These are phyloP conservation scores for Phyto melanocephala DNA, from an alignment of 2,888 invertebrate species.

Conservation along the genomic window DNA sequence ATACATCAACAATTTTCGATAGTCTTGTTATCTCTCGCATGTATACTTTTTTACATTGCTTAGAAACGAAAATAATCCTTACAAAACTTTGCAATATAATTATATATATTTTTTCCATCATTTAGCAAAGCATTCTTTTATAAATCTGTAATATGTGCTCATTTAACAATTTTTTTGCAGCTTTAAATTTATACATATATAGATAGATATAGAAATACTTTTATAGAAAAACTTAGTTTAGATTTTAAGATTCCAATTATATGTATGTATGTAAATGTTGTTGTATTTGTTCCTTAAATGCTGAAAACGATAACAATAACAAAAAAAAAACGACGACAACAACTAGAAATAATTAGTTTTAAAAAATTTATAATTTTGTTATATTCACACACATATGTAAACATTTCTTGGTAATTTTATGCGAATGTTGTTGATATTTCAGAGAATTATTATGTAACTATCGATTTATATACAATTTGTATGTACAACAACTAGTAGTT, in stretches of 20 bases:
- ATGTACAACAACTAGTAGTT: neutral
- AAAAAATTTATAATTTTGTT: too few relatives aligned
- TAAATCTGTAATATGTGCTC: neutral
- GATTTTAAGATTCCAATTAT: slow-evolving; percentile 31
- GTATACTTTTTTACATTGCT: too few relatives aligned
- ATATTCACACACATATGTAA: too few relatives aligned
- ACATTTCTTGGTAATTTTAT: slow-evolving; percentile 22
- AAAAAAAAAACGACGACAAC: neutral
- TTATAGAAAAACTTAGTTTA: slow-evolving; percentile 40
- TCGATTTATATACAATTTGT: slow-evolving; percentile 40
- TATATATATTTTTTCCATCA: too few relatives aligned
- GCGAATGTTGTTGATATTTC: slow-evolving; percentile 36
- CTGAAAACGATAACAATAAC: slow-evolving; percentile 12
- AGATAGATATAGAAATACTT: slow-evolving; percentile 12
- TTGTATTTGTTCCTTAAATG: slow-evolving; percentile 37
- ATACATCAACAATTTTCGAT: too few relatives aligned
- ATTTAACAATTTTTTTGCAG: slow-evolving; percentile 47
- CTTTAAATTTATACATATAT: slow-evolving; percentile 6
- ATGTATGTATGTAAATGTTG: neutral
- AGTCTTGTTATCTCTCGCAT: too few relatives aligned
- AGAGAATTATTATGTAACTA: slow-evolving; percentile 41
- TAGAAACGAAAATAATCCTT: slow-evolving; percentile 4
- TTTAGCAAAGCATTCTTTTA: neutral
- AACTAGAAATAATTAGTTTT: too few relatives aligned
- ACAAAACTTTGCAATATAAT: slow-evolving; percentile 56